phyloP scores from a whole-genome alignment of 1,140 invertebrate species.

The Camponotus vicinus region DNA sequence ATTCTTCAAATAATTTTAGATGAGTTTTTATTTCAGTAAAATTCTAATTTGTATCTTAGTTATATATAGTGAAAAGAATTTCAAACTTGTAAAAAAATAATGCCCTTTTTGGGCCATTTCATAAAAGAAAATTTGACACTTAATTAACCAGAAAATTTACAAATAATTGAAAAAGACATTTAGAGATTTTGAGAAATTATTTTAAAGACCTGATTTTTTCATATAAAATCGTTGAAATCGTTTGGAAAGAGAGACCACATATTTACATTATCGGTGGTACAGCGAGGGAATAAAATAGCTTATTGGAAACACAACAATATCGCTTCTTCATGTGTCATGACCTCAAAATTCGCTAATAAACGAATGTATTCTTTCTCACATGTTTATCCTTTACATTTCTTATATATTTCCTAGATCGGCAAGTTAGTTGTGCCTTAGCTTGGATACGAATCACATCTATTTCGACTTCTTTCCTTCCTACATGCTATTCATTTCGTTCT shows the following conservation, averaged over 20 bases:
- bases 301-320: slow-evolving; percentile 16
- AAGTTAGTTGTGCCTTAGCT: slow-evolving; percentile 21
- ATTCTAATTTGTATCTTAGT: too few relatives aligned
- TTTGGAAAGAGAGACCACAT: neutral
- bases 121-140: too few relatives aligned
- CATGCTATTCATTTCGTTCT: neutral
- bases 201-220: neutral
- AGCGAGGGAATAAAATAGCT: slow-evolving; percentile 3
- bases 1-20: too few relatives aligned
- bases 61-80: too few relatives aligned
- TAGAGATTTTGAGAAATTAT: too few relatives aligned
- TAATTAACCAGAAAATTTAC: too few relatives aligned
- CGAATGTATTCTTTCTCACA: neutral
- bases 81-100: slow-evolving; percentile 45
- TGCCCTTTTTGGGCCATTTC: neutral
- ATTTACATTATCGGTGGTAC: slow-evolving; percentile 6
- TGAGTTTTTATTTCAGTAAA: too few relatives aligned
- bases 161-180: too few relatives aligned
- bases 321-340: neutral
- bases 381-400: neutral
- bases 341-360: slow-evolving; percentile 9
- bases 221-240: neutral
- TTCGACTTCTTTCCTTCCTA: neutral
- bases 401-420: slow-evolving; percentile 21
- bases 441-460: neutral